A percentile compares a stretch with the other conserved stretches of the same genome.
Evolutionary conservation across 2,797 vertebrate species (phyloP).

Genomic region (Fistularia tabacaria): DNA sequence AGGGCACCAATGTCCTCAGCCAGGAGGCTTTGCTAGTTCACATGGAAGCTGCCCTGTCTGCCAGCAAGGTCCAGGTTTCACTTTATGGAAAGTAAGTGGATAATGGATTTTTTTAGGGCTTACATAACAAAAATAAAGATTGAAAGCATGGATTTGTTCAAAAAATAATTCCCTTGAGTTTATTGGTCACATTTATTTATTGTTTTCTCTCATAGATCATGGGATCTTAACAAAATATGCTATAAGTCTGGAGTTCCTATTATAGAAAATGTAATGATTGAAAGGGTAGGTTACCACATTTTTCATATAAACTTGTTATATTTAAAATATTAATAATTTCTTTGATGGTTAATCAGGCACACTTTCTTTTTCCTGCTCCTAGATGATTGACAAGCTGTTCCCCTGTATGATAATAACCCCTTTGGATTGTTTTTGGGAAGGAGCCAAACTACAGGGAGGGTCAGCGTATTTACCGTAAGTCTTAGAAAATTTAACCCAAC

Average conservation of each 20-base stretch:
- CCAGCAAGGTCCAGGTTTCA: conserved; percentile 96
- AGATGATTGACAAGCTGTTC: conserved; percentile 99
- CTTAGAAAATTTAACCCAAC: conserved; percentile 31
- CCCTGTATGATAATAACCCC: conserved; percentile 98
- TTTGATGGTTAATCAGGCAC: conserved; percentile 13
- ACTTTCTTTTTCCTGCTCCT: conserved; percentile 35
- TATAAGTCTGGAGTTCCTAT: conserved; percentile 97
- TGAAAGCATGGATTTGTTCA: not conserved
- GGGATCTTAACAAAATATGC: conserved; percentile 99
- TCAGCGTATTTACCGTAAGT: conserved; percentile 98
- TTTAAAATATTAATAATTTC: not conserved
- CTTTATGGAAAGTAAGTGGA: conserved; percentile 95
- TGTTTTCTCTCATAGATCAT: conserved; percentile 77
- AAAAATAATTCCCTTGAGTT: not conserved
- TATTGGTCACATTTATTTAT: not conserved
- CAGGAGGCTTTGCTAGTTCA: conserved; percentile 90
- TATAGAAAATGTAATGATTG: conserved; percentile 98
- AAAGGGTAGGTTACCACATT: conserved; percentile 78
- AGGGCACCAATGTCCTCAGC: conserved; percentile 88
- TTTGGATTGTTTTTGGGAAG: conserved; percentile 99
- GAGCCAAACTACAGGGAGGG: conserved; percentile 95
- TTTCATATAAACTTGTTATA: not conserved
- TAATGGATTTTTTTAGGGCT: not conserved
- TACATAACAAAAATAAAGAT: not conserved
- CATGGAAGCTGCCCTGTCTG: conserved; percentile 88